phyloP scores from a whole-genome alignment of 2,797 vertebrate genomes.

The Thripadectes ignobilis region DNA sequence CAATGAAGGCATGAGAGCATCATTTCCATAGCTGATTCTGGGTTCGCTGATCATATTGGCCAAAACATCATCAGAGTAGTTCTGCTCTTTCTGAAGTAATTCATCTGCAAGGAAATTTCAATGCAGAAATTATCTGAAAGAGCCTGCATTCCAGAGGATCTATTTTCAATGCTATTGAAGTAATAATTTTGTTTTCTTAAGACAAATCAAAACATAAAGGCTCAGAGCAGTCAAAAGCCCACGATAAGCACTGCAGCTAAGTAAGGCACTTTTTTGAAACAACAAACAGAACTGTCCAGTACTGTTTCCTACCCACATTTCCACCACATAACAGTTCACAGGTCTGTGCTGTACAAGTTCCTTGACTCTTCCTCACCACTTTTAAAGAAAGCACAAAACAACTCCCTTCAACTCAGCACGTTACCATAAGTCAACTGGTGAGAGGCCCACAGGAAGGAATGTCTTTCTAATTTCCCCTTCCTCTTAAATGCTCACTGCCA shows the following conservation, averaged over 20 bases:
- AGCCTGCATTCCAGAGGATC: neutral
- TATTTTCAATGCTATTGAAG: neutral
- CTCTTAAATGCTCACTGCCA: neutral
- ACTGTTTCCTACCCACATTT: neutral
- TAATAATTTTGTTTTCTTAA: neutral
- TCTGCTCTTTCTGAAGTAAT: conserved; percentile 93
- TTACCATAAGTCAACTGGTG: accelerated
- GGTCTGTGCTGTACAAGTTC: neutral
- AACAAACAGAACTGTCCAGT: neutral
- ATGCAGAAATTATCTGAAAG: neutral
- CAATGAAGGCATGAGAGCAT: conserved; percentile 94
- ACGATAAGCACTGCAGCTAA: neutral
- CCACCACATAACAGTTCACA: neutral
- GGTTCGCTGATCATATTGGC: conserved; percentile 94
- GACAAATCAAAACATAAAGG: neutral
- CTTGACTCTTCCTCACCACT: neutral
- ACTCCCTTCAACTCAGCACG: neutral
- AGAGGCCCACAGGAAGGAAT: neutral
- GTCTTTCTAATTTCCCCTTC: neutral
- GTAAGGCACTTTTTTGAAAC: neutral
- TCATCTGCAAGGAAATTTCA: conserved; percentile 83
- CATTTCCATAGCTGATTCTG: conserved; percentile 96
- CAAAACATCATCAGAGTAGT: conserved; percentile 93
- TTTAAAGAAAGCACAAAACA: neutral
- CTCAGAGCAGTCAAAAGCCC: neutral